phyloP scores from a whole-genome alignment of 2,797 vertebrate genomes.

The Linurgus olivaceus region DNA sequence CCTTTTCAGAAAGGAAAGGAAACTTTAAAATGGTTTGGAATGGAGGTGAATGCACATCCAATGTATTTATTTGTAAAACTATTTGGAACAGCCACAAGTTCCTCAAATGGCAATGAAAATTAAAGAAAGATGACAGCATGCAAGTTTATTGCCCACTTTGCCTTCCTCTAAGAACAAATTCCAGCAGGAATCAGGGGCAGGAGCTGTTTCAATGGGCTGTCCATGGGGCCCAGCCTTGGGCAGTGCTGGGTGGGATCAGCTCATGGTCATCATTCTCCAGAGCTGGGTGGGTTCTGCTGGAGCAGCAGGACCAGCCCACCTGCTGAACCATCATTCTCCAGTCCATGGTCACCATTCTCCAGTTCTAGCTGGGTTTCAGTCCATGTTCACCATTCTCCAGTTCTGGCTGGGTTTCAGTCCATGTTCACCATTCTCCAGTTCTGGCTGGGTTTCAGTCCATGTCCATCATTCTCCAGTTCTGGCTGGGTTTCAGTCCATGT shows the following conservation, averaged over 20 bases:
- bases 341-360: too few species aligned
- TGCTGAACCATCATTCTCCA: too few species aligned
- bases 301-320: too few species aligned
- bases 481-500: too few species aligned
- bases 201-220: neutral
- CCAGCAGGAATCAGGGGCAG: neutral
- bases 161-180: neutral
- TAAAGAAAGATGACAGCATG: neutral
- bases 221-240: constrained; percentile 24
- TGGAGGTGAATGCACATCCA: neutral
- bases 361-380: too few species aligned
- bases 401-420: too few species aligned
- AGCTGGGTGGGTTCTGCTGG: neutral
- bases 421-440: too few species aligned
- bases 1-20: neutral
- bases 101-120: neutral
- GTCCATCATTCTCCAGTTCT: too few species aligned
- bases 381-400: too few species aligned
- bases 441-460: too few species aligned
- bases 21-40: neutral
- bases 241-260: neutral
- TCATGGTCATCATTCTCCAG: neutral
- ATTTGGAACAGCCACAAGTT: neutral
- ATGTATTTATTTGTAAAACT: neutral
- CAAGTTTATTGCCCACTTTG: neutral